A percentile compares a stretch with the other conserved stretches of the same genome.
Evolutionary conservation across 2,797 vertebrate genomes (phyloP).

Genomic region (Clarias fuscus): DNA sequence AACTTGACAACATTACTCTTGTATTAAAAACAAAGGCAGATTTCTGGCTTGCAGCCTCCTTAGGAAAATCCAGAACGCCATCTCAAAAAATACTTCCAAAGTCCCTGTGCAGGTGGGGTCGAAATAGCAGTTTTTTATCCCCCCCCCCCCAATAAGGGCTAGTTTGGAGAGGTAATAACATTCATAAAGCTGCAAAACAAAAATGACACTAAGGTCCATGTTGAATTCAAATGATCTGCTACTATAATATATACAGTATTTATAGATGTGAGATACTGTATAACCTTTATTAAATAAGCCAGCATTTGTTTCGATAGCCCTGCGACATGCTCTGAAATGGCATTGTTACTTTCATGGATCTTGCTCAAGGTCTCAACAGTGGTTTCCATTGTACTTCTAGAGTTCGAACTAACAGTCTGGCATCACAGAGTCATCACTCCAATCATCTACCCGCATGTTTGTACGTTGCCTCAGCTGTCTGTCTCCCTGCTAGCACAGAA

Average conservation of each 20-base stretch:
- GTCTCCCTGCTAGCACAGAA: neutral
- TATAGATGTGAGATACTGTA: neutral
- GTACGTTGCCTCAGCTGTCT: neutral
- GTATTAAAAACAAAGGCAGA: too few relatives aligned
- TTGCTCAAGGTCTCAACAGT: neutral
- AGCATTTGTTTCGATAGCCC: neutral
- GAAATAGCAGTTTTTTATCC: too few relatives aligned
- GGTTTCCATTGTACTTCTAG: neutral
- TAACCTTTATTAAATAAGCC: neutral
- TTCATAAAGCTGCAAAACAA: neutral
- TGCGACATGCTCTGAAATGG: neutral
- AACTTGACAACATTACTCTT: too few relatives aligned
- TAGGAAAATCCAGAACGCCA: too few relatives aligned
- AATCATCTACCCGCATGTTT: neutral
- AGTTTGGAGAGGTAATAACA: neutral
- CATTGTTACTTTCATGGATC: neutral
- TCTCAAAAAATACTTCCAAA: too few relatives aligned
- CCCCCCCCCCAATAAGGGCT: neutral
- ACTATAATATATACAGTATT: neutral
- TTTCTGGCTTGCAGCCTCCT: too few relatives aligned
- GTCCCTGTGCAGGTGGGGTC: too few relatives aligned
- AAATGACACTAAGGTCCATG: neutral
- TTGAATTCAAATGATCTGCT: neutral
- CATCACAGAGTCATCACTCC: neutral
- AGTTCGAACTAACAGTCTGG: neutral